A percentile compares a stretch with the other conserved stretches of the same genome.
phyloP scores from a whole-genome alignment of 2,888 invertebrate genomes.

The Margaritifera margaritifera region DNA sequence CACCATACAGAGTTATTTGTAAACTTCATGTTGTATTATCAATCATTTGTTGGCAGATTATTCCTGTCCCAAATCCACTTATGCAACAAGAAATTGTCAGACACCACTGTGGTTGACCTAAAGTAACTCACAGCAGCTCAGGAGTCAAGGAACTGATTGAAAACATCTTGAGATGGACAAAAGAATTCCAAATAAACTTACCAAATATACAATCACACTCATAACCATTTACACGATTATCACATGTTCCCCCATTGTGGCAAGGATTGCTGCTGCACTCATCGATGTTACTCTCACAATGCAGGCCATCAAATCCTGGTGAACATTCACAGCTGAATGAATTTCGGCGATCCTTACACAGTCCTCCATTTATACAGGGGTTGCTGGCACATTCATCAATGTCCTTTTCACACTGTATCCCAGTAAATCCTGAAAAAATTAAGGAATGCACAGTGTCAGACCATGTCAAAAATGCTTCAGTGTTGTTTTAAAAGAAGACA shows the following conservation, averaged over 20 bases:
- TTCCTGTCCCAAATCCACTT: too few relatives aligned
- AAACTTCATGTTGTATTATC: too few relatives aligned
- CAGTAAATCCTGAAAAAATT: slow-evolving; percentile 30
- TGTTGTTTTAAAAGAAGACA: background rate
- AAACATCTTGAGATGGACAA: too few relatives aligned
- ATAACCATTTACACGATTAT: slow-evolving; percentile 23
- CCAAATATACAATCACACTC: slow-evolving; percentile 24
- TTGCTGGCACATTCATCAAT: slow-evolving; percentile 96
- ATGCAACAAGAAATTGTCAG: too few relatives aligned
- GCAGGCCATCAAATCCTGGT: slow-evolving; percentile 69
- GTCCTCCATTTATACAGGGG: slow-evolving; percentile 94
- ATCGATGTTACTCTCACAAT: slow-evolving; percentile 82
- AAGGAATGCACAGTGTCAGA: background rate
- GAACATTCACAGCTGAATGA: slow-evolving; percentile 92
- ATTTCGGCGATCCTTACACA: slow-evolving; percentile 89
- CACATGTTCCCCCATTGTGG: slow-evolving; percentile 93
- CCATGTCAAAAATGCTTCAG: background rate
- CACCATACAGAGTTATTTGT: too few relatives aligned
- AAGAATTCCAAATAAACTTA: slow-evolving; percentile 5
- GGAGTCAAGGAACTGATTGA: background rate
- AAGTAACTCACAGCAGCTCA: background rate
- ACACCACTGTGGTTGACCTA: background rate
- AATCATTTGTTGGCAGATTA: too few relatives aligned
- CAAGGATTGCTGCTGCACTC: slow-evolving; percentile 93
- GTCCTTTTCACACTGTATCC: slow-evolving; percentile 77